phyloP scores from a whole-genome alignment of 2,113 vertebrate species.

The Microtus montanus region DNA sequence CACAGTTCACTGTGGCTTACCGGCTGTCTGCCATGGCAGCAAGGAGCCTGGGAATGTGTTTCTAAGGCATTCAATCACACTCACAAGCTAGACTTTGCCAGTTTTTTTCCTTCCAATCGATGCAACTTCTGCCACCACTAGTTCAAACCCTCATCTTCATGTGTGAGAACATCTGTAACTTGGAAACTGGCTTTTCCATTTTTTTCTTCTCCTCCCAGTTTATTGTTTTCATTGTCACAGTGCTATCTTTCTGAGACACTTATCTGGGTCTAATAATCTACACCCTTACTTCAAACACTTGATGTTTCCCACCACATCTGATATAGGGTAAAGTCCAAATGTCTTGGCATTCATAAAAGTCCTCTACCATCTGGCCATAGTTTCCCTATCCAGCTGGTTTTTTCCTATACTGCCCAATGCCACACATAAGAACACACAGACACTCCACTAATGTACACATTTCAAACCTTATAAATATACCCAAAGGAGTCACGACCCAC shows the following conservation, averaged over 20 bases:
- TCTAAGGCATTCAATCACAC: background rate
- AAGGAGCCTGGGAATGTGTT: background rate
- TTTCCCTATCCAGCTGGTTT: background rate
- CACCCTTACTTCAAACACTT: background rate
- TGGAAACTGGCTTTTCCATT: background rate
- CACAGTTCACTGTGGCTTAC: rapidly evolving
- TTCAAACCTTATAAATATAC: background rate
- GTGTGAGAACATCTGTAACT: background rate
- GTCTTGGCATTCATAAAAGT: background rate
- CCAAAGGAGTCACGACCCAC: background rate
- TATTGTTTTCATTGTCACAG: background rate
- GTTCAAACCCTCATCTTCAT: background rate
- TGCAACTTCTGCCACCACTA: background rate
- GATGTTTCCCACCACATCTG: background rate
- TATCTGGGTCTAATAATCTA: background rate
- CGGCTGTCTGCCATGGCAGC: background rate
- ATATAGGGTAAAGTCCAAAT: background rate
- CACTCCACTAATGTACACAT: background rate
- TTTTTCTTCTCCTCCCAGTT: background rate
- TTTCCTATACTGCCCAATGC: background rate
- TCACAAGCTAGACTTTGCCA: background rate
- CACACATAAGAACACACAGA: background rate
- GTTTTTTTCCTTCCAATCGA: no score
- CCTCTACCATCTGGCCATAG: background rate
- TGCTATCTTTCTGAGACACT: background rate